phyloP scores from a whole-genome alignment of 2,888 invertebrate genomes.

The Orthosia cruda region DNA sequence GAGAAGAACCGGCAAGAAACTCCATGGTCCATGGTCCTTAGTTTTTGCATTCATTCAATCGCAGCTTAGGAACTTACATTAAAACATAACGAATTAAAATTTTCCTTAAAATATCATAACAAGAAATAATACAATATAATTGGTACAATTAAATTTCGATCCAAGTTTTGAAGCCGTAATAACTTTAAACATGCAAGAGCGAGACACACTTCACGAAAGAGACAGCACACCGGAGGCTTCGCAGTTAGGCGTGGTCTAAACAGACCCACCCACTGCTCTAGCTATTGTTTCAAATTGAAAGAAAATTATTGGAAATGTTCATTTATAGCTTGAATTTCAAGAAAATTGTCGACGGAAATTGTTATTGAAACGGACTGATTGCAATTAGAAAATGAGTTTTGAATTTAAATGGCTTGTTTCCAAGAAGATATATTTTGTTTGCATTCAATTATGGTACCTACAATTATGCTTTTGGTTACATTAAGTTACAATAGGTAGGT shows the following conservation, averaged over 20 bases:
- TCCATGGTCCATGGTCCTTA: too few relatives aligned
- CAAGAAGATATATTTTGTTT: too few relatives aligned
- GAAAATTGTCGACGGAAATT: conserved; percentile 2
- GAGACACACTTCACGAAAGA: conserved; percentile 42
- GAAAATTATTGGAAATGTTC: conserved; percentile 20
- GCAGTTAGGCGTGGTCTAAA: conserved; percentile 59
- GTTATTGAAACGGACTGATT: background rate
- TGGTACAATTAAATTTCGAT: background rate
- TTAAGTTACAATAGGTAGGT: too few relatives aligned
- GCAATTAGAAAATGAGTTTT: background rate
- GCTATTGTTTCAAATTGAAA: conserved; percentile 14
- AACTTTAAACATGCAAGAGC: conserved; percentile 38
- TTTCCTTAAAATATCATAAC: background rate
- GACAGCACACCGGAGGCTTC: conserved; percentile 63
- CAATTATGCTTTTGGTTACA: background rate
- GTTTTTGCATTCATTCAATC: background rate
- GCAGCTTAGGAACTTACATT: too few relatives aligned
- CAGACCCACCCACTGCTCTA: conserved; percentile 42
- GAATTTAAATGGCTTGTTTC: background rate
- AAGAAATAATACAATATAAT: background rate
- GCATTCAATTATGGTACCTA: too few relatives aligned
- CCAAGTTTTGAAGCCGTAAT: background rate
- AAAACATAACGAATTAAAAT: too few relatives aligned
- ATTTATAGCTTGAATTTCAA: background rate
- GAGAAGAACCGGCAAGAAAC: too few relatives aligned